These are phyloP conservation scores for Eulemur albifrons DNA, from an alignment of 2,797 vertebrate species.

Conservation along the genomic window DNA sequence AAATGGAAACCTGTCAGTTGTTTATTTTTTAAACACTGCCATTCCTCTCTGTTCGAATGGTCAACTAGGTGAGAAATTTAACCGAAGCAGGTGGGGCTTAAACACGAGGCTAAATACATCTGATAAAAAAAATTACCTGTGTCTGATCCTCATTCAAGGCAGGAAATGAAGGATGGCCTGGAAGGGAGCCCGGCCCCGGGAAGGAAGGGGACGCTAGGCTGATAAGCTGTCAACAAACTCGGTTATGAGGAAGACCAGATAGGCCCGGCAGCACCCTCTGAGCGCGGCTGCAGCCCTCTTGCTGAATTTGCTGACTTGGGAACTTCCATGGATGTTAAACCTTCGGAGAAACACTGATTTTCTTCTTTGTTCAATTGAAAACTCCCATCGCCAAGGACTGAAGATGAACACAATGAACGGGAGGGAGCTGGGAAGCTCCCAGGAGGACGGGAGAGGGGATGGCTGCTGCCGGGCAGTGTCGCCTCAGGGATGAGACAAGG, in stretches of 20 bases:
- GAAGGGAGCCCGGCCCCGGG: background rate
- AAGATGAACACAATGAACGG: background rate
- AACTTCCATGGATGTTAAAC: slow-evolving; percentile 42
- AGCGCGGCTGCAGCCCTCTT: slow-evolving; percentile 48
- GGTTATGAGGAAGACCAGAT: background rate
- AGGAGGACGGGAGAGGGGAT: background rate
- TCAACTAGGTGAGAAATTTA: background rate
- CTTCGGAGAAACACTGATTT: background rate
- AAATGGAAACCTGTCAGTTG: slow-evolving; percentile 49
- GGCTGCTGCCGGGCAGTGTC: background rate
- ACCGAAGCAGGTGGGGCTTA: background rate
- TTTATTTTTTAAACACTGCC: background rate
- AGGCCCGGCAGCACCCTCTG: background rate
- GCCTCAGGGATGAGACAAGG: rapidly evolving
- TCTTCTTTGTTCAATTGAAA: slow-evolving; percentile 61
- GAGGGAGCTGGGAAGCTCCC: slow-evolving; percentile 32
- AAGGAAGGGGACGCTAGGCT: background rate
- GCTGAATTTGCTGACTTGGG: slow-evolving; percentile 69
- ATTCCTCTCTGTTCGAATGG: background rate
- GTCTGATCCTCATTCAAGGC: background rate
- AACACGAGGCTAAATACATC: background rate
- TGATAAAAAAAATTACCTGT: background rate
- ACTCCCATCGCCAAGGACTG: slow-evolving; percentile 25
- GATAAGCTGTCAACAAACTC: slow-evolving; percentile 66
- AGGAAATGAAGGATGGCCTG: background rate